Evolutionary conservation across 2,797 vertebrate genomes (phyloP), one percentile per base, ranked within the genome.

Genomic region (Sebastes reedi): DNA sequence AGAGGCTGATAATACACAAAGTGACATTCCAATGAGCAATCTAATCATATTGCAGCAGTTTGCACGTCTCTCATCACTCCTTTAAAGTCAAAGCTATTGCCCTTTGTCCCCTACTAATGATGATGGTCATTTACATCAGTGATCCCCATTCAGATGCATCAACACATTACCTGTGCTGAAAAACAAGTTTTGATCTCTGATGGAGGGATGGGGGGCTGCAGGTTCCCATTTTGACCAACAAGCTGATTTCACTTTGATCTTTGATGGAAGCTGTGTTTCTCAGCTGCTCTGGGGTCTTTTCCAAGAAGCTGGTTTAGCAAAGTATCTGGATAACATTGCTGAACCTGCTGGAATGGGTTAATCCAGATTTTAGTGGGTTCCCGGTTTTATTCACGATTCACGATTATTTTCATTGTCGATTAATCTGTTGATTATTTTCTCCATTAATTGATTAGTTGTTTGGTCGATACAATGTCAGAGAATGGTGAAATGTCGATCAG

Each of bases 121-220:
- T 1, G 2, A 1, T 6, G 2, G 16, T 55, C 0, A 87, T 91
- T 89, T 75, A 60, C 81, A 88, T 83, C 14, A 67, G 8, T 74
- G 61, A 87, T 81, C 72, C 60, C 7, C 71, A 78, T 86, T 89
- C 60, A 79, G 2, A 83, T 80, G 24, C 36, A 69, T 64, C 14
- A 50, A 18, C 72, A 58, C 39, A 34, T 80, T 72, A 69, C 27
- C 62, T 79, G 16, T 9, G 4, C 80, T 72, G 30, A 80, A 62
- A 69, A 74, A 60, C 10, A 36, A 5, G 11, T 54, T 58, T 18
- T 8, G 27, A 46, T 10, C 6, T 29, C 62, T 56, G 64, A 18
- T 75, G 46, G 36, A 54, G 11, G 12, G 12, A 5, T 42, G 54
- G 4, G 25, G 30, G 30, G 1, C 25, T 1, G 50, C 39, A 54